Evolutionary conservation across 2,113 vertebrate genomes (phyloP).

Genomic region (Antechinus flavipes): DNA sequence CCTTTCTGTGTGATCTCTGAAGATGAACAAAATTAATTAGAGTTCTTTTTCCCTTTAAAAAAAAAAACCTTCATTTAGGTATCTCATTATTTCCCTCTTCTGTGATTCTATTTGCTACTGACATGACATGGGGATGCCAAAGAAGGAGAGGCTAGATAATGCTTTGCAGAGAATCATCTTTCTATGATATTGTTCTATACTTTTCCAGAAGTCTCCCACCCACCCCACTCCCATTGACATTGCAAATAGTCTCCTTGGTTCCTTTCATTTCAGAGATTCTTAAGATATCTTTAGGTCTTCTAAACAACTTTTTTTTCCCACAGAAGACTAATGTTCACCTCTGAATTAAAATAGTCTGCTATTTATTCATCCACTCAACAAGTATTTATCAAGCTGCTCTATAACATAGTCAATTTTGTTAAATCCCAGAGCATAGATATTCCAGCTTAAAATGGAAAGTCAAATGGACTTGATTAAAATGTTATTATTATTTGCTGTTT

Average conservation of each 20-base stretch:
- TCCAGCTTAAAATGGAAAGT: not conserved
- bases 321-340: not conserved
- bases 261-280: not conserved
- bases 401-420: rapidly evolving
- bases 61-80: conserved; percentile 72
- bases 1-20: conserved; percentile 70
- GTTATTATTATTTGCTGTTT: not conserved
- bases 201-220: not conserved
- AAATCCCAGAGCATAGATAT: not conserved
- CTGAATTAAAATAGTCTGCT: rapidly evolving
- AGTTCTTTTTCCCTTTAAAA: conserved; percentile 70
- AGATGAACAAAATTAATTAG: conserved; percentile 82
- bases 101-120: conserved; percentile 64
- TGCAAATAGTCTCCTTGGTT: not conserved
- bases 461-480: not conserved
- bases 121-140: conserved; percentile 58
- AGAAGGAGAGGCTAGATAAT: conserved; percentile 35
- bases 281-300: not conserved
- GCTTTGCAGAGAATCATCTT: conserved; percentile 48
- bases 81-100: conserved; percentile 74
- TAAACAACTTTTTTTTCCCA: not conserved
- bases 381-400: not conserved
- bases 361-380: rapidly evolving
- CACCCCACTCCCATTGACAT: not conserved
- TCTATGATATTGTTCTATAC: not conserved